Base-by-base conservation (phyloP, 2,888 invertebrate species). In the Andrena chrysosceles region DNA sequence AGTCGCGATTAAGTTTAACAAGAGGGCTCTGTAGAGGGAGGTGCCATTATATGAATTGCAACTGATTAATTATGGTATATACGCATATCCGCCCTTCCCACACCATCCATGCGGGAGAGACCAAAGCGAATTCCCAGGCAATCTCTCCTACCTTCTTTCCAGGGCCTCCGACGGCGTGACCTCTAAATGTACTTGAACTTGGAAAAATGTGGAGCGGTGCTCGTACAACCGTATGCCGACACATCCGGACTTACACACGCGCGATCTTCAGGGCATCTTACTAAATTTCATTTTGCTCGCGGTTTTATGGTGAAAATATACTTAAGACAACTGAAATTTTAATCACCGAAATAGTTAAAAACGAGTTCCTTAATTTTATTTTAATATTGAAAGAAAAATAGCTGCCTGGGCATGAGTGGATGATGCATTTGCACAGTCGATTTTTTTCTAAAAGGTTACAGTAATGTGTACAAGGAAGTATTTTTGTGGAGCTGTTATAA, bases 131-230 rank as follows among this genome's bases (percentile, higher is more conserved):
- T 87, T 87, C 88, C 78, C 85, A 85, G 83, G 80, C 85, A 69
- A 87, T 87, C 85, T 85, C 81, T 77, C 83, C 66, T 67, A 68
- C 48, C 63, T 63, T 77, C 78, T 67, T 73, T 74, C 52, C 67
- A 75, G 71, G 52, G 59, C 52, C 56, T 78, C 35, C 60, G 63
- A 20, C 52, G 2, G 6, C 64, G 20, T 78, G 85, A 90, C 88
- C 85, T 85, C 82, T 70, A 86, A 90, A 87, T 82, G 88, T 87
- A 89, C 90, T 90, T 91, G 90, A 91, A 91, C 91, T 91, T 89
- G 88, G 72, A 87, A 86, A 89, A 87, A 89, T 89, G 82, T 88
- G 67, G 84, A 86, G 77, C 84, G 85, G 69, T 79, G 68, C 82
- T 73, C 82, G 72, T 77, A 68, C 77, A 29, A 56, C n/a, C 52